Evolutionary conservation across 2,888 invertebrate species (phyloP), one percentile per base, ranked within the genome.

Genomic region (Heliconius hortense): DNA sequence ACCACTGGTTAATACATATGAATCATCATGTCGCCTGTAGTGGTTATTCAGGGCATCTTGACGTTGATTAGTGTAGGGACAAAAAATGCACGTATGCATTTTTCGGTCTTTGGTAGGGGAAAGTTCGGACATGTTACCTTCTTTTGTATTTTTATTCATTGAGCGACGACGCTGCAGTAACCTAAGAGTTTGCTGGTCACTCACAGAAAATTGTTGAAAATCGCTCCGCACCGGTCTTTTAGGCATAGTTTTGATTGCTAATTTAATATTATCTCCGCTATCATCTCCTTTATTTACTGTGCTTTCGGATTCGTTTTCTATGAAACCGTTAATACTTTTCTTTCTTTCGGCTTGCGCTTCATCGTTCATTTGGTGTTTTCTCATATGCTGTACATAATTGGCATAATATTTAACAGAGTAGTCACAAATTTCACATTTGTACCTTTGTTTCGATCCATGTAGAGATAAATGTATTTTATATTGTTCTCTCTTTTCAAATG

Each of bases 401-500:
- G 97, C 97, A 82, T 96, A 97, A 87, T 97, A 97, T 82, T 97
- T 97, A 0, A 98, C 98, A 2, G 97, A 97, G 89, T 98, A 98
- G 90, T 98, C 98, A 88, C 98, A 98, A 64, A 96, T 94, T 82
- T 97, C 96, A 90, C 98, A 98, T 82, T 96, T 96, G 87, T 97
- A 98, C 78, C 96, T 95, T 87, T 97, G 97, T 83, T 96, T 96
- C 0, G 97, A 96, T 5, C 98, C 98, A 85, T 98, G 98, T 66
- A 98, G 90, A 26, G 96, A 96, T 81, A 97, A 89, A 89, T 98
- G 98, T 39, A 97, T 96, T 87, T 97, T 96, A 88, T 97, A 98
- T 87, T 98, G 97, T 83, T 97, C 96, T 60, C 96, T 94, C 89
- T 98, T 97, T 83, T 97, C 97, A 88, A 98, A 98, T 0, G 97